Evolutionary conservation across 2,113 vertebrate genomes (phyloP).

Genomic region (Phodopus roborovskii): DNA sequence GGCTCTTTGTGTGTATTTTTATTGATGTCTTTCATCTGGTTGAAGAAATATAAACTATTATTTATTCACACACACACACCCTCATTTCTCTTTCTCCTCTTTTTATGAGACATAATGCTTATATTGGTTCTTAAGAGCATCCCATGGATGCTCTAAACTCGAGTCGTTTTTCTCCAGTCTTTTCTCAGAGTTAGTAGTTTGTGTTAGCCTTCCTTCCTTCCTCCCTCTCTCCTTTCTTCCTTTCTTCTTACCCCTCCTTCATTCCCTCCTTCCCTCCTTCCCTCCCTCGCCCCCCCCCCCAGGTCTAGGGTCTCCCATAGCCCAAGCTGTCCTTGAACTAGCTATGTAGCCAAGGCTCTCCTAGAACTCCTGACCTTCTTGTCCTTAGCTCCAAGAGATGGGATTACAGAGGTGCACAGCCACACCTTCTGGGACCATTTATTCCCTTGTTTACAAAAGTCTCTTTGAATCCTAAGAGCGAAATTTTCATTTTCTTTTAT

Average conservation of each 20-base stretch:
- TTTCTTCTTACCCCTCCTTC: not conserved
- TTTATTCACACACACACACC: not conserved
- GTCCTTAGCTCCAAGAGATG: not conserved
- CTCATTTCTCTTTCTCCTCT: not conserved
- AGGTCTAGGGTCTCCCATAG: not conserved
- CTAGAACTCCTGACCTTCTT: not conserved
- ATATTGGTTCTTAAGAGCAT: not conserved
- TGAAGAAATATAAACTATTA: not conserved
- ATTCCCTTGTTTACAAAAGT: not conserved
- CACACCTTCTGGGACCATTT: not conserved
- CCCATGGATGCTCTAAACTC: not conserved
- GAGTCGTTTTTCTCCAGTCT: not conserved
- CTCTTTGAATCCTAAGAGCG: not conserved
- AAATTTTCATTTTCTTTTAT: too few relatives aligned
- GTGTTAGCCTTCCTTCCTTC: too few relatives aligned
- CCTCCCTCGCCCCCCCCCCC: not conserved
- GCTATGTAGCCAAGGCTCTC: not conserved
- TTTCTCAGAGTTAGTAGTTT: not conserved
- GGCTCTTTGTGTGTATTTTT: not conserved
- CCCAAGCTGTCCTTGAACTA: not conserved
- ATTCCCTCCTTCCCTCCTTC: rapidly evolving
- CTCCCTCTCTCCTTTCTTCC: too few relatives aligned
- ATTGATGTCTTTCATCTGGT: not conserved
- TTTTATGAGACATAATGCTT: not conserved
- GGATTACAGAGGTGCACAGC: not conserved